phyloP scores from a whole-genome alignment of 2,113 vertebrate species.

The Cromileptes altivelis region DNA sequence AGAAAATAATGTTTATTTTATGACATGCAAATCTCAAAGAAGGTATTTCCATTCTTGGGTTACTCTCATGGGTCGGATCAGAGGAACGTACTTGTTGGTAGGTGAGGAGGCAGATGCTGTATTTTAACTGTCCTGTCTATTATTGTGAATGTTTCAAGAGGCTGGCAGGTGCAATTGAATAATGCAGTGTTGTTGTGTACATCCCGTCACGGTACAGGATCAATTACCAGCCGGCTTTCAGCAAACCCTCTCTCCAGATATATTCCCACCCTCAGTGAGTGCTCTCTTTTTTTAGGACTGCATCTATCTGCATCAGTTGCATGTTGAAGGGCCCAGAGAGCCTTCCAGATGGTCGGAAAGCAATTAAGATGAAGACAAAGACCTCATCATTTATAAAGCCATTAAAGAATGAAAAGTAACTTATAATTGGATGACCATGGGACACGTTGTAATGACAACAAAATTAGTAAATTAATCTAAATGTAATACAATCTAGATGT shows the following conservation, averaged over 20 bases:
- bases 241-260: conserved; percentile 14
- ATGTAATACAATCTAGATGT: background rate
- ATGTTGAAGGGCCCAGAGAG: background rate
- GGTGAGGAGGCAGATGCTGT: conserved; percentile 13
- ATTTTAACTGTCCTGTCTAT: conserved; percentile 14
- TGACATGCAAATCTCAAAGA: conserved; percentile 8
- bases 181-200: conserved; percentile 62
- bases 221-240: conserved; percentile 46
- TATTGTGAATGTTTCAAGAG: conserved; percentile 23
- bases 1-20: background rate
- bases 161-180: conserved; percentile 53
- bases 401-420: background rate
- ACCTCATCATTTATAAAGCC: background rate
- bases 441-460: too few species aligned
- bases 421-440: background rate
- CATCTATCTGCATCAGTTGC: conserved; percentile 17
- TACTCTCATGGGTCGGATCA: background rate
- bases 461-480: background rate
- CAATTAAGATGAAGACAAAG: background rate
- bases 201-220: conserved; percentile 48
- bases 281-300: conserved; percentile 1
- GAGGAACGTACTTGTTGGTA: conserved; percentile 32
- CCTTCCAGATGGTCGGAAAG: conserved; percentile 20
- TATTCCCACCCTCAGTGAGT: conserved; percentile 2
- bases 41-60: background rate